Conservation (phyloP, 2,113 vertebrate species). For the Tragelaphus imberbis region DNA sequence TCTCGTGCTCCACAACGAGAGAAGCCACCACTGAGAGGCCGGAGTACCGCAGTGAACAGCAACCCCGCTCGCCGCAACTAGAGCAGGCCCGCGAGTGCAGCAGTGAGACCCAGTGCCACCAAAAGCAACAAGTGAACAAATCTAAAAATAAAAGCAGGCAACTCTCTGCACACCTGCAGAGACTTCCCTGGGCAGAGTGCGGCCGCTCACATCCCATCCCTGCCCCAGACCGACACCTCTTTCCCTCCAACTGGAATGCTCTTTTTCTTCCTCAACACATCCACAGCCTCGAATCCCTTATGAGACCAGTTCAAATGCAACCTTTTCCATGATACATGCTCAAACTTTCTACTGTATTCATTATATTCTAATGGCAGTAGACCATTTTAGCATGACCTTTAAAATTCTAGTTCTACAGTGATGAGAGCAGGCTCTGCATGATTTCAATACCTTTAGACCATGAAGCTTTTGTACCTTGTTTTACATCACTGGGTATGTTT, state of each 20-base stretch:
- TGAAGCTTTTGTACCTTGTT: background rate
- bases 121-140: background rate
- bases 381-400: background rate
- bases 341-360: background rate
- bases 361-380: background rate
- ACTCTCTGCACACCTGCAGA: background rate
- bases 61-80: background rate
- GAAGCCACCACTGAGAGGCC: background rate
- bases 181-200: background rate
- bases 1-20: background rate
- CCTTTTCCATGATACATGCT: background rate
- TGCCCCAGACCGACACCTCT: background rate
- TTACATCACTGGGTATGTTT: background rate
- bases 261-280: background rate
- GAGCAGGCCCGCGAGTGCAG: fast-evolving
- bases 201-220: background rate
- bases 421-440: background rate
- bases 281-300: background rate
- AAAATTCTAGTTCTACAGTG: background rate
- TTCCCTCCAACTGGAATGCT: background rate
- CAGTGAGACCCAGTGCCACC: background rate
- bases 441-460: background rate
- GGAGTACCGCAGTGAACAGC: background rate
- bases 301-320: background rate
- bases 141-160: background rate